Conservation (phyloP, 1,140 invertebrate species). For the Lordiphosa stackelbergi region DNA sequence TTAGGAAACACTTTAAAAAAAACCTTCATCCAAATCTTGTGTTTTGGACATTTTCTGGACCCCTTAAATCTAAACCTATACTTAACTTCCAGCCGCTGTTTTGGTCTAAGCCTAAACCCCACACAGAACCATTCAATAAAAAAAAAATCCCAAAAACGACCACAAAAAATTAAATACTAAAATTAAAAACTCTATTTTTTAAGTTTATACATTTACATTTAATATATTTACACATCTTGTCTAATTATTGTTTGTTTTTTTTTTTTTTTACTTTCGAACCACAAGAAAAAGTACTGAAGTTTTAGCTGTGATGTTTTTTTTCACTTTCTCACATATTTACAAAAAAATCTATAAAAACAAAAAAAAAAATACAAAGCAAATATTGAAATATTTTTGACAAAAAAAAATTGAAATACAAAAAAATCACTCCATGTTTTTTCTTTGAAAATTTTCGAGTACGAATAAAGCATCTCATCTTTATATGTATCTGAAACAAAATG, state of each 20-base stretch:
- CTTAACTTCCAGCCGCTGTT: too few species aligned
- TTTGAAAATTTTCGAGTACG: conserved; percentile 14
- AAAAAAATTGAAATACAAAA: conserved; percentile 10
- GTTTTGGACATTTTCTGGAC: too few species aligned
- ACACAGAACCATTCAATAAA: too few species aligned
- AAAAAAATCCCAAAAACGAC: too few species aligned
- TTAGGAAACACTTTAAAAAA: too few species aligned
- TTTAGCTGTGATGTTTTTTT: conserved; percentile 71
- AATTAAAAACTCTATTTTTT: conserved; percentile 3
- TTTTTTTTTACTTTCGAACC: conserved; percentile 38
- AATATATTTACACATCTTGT: conserved; percentile 18
- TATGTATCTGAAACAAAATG: conserved; percentile 4
- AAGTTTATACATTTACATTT: conserved; percentile 27
- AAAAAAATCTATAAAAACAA: conserved; percentile 23
- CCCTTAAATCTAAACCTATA: too few species aligned
- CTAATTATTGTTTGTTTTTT: conserved; percentile 25
- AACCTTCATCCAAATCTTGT: too few species aligned
- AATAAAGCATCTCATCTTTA: conserved; percentile 57
- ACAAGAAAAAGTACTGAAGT: conserved; percentile 73
- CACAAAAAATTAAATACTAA: conserved; percentile 1
- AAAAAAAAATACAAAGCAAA: conserved; percentile 16
- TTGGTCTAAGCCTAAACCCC: too few species aligned
- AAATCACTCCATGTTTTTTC: conserved; percentile 34
- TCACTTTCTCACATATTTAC: conserved; percentile 68
- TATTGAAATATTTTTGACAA: conserved; percentile 2